Evolutionary conservation across 2,797 vertebrate genomes (phyloP).

Genomic region (Urophycis tenuis): DNA sequence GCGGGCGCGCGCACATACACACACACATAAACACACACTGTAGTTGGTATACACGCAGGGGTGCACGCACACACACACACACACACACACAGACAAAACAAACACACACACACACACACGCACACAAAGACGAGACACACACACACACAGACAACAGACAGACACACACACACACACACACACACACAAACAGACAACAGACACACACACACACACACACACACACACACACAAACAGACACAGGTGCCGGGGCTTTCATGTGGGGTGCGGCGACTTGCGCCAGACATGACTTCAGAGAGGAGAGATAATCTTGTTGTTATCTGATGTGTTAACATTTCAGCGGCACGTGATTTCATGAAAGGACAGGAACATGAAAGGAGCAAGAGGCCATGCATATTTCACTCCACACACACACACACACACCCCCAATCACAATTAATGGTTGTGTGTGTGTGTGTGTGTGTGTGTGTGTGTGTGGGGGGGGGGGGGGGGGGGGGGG

Average conservation of each 20-base stretch:
- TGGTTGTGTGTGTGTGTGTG: no score
- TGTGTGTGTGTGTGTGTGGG: no score
- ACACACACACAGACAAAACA: no score
- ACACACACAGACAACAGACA: no score
- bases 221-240: neutral
- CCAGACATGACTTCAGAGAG: slow-evolving; percentile 31
- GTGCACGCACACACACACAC: no score
- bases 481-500: neutral
- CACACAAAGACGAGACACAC: no score
- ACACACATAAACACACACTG: slow-evolving; percentile 28
- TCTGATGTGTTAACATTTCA: slow-evolving; percentile 36
- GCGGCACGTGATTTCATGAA: slow-evolving; percentile 15
- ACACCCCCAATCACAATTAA: neutral
- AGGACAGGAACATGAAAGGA: slow-evolving; percentile 18
- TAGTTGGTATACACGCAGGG: slow-evolving; percentile 51
- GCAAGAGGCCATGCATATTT: neutral
- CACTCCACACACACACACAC: neutral
- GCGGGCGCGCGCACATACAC: no score
- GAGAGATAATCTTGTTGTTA: slow-evolving; percentile 40
- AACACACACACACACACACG: no score
- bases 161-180: no score
- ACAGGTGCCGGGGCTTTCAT: slow-evolving; percentile 27
- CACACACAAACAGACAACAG: no score
- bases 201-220: no score
- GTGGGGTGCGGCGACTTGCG: slow-evolving; percentile 35